phyloP scores from a whole-genome alignment of 2,888 invertebrate species.

The Synanthedon vespiformis region DNA sequence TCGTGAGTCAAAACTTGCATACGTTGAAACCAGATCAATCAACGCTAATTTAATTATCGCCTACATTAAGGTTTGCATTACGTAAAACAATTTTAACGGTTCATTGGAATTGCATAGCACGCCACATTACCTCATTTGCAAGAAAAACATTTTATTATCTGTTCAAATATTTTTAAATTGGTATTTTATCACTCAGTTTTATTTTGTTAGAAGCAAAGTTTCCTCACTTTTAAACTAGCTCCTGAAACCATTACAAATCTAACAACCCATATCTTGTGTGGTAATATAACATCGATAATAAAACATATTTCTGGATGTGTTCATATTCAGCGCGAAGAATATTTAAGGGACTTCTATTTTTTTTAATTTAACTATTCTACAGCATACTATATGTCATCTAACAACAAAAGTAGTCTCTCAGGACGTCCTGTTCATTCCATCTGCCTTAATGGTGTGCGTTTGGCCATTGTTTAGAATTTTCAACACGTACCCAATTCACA shows the following conservation, averaged over 20 bases:
- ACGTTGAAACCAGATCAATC: background rate
- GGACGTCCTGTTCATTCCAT: slow-evolving; percentile 14
- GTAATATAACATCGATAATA: no score
- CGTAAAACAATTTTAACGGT: background rate
- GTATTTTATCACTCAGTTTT: background rate
- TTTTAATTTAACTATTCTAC: no score
- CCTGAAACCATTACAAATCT: no score
- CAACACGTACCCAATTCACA: slow-evolving; percentile 60
- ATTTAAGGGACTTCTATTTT: no score
- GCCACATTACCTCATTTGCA: background rate
- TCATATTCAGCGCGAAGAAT: no score
- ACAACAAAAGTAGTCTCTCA: slow-evolving; percentile 2
- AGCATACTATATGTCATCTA: background rate
- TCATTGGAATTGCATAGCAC: background rate
- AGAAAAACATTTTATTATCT: slow-evolving; percentile 1
- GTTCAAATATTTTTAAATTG: background rate
- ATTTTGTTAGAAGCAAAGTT: no score
- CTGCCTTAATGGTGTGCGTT: slow-evolving; percentile 18
- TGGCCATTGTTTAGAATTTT: slow-evolving; percentile 45
- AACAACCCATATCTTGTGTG: no score
- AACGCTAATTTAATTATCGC: background rate
- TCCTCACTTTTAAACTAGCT: no score
- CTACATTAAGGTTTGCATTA: background rate
- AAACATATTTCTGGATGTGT: no score
- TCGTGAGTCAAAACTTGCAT: background rate